Evolutionary conservation across 2,888 invertebrate species (phyloP), one percentile per base, ranked within the genome.

Genomic region (Latrodectus hesperus): DNA sequence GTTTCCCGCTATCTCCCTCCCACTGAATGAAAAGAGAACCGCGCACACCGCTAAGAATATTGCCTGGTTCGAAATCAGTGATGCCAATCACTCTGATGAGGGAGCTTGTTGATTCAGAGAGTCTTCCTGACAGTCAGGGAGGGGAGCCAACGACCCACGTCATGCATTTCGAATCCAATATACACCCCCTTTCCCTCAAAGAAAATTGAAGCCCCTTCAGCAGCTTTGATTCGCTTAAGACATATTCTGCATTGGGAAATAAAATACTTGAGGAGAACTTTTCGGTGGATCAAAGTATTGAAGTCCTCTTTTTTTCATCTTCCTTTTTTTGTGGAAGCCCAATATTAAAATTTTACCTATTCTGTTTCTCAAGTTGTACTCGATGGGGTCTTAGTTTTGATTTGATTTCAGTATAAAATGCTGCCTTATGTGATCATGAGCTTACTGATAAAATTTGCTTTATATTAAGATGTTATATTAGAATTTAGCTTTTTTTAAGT

Each of bases 1-100:
- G 6, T 11, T 60, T 0, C 16, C 60, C 14, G 16, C 60, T 8
- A 60, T 60, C 14, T n/a, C n/a, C 60, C 60, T 11, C 11, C n/a
- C 3, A n/a, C 16, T n/a, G 14, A 60, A 9, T 60, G 60, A 60
- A n/a, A 60, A n/a, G 60, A n/a, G 11, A 60, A 60, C 14, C 12
- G 11, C 14, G n/a, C 14, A 38, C 38, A 38, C 38, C 38, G 38
- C 38, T 4, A 38, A 38, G 38, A 38, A 38, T 38, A 38, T 38
- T 38, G 38, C 52, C 60, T 49, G 71, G 70, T 26, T 71, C 38
- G 51, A 70, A 72, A 77, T 84, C 83, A 65, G 38, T 22, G 22
- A 26, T 71, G 83, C 83, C 83, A 84, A 77, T 84, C 83, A 84
- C 73, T n/a, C 16, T 22, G 78, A 64, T 17, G 14, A 64, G 51